These are phyloP conservation scores for Turritopsis dohrnii DNA, from an alignment of 30 jellyfish, hydroid and myxozoan genomes.

Conservation along the genomic window DNA sequence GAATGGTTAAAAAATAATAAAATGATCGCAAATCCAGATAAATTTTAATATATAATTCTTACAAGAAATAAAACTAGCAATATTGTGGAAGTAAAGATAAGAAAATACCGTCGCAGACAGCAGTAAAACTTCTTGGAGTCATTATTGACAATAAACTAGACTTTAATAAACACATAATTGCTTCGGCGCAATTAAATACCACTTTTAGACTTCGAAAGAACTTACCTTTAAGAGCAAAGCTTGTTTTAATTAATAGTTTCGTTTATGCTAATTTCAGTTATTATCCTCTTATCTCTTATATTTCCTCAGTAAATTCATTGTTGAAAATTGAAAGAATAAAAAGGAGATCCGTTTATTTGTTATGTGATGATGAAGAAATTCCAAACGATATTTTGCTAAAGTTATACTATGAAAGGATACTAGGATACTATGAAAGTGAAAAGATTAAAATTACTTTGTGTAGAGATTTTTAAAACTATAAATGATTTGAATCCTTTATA, in stretches of 20 bases:
- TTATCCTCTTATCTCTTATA: neutral
- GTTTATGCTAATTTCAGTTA: constrained; percentile 6
- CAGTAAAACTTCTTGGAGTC: constrained; percentile 4
- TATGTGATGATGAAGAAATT: neutral
- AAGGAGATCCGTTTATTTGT: neutral
- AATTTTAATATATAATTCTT: constrained; percentile 18
- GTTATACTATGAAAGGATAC: no score
- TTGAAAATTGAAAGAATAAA: constrained; percentile 3
- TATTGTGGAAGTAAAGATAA: constrained; percentile 3
- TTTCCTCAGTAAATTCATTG: neutral
- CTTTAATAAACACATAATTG: neutral
- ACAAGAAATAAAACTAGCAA: constrained; percentile 19
- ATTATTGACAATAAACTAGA: neutral
- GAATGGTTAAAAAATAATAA: constrained; percentile 35
- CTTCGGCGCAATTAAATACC: constrained; percentile 9
- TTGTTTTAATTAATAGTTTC: neutral
- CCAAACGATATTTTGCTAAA: neutral
- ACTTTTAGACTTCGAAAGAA: neutral
- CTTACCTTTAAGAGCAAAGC: neutral
- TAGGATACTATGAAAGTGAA: neutral
- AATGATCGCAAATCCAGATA: constrained; percentile 51
- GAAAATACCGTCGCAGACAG: neutral
- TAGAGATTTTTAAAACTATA: neutral
- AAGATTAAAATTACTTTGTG: neutral
- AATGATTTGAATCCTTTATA: neutral